A percentile compares a stretch with the other conserved stretches of the same genome.
These are phyloP conservation scores for Eutrigla gurnardus DNA, from an alignment of 2,797 vertebrate genomes.

Conservation along the genomic window DNA sequence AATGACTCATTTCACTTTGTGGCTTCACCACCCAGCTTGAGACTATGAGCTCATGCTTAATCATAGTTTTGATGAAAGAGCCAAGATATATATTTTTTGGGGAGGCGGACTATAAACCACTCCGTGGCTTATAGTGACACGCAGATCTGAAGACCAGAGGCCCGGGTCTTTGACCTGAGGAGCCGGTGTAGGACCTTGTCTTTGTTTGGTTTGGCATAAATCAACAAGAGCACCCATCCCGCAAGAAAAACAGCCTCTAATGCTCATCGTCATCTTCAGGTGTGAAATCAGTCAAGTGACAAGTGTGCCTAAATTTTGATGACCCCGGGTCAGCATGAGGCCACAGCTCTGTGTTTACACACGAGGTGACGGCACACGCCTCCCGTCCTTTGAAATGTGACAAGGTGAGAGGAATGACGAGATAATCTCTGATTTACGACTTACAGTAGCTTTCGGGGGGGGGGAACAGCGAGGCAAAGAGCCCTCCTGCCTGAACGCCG, in stretches of 20 bases:
- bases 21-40: slow-evolving; percentile 13
- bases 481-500: slow-evolving; percentile 13
- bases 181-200: slow-evolving; percentile 4
- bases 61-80: slow-evolving; percentile 16
- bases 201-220: slow-evolving; percentile 58
- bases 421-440: slow-evolving; percentile 79
- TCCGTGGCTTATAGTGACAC: slow-evolving; percentile 10
- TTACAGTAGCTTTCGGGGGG: slow-evolving; percentile 70
- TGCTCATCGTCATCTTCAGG: slow-evolving; percentile 62
- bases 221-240: slow-evolving; percentile 34
- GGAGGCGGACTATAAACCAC: slow-evolving; percentile 28
- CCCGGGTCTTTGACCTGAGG: slow-evolving; percentile 33
- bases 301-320: slow-evolving; percentile 81
- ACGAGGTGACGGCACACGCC: slow-evolving; percentile 77
- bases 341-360: slow-evolving; percentile 74
- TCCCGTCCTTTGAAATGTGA: slow-evolving; percentile 74
- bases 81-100: not conserved
- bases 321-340: slow-evolving; percentile 70
- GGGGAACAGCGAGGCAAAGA: slow-evolving; percentile 22
- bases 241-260: slow-evolving; percentile 49
- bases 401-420: slow-evolving; percentile 61
- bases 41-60: not conserved
- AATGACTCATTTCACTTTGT: slow-evolving; percentile 30
- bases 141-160: slow-evolving; percentile 19
- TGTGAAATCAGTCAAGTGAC: slow-evolving; percentile 80